A percentile compares a stretch with the other conserved stretches of the same genome.
Conservation (phyloP, 2,797 vertebrate genomes). For the Catamblyrhynchus diadema region DNA sequence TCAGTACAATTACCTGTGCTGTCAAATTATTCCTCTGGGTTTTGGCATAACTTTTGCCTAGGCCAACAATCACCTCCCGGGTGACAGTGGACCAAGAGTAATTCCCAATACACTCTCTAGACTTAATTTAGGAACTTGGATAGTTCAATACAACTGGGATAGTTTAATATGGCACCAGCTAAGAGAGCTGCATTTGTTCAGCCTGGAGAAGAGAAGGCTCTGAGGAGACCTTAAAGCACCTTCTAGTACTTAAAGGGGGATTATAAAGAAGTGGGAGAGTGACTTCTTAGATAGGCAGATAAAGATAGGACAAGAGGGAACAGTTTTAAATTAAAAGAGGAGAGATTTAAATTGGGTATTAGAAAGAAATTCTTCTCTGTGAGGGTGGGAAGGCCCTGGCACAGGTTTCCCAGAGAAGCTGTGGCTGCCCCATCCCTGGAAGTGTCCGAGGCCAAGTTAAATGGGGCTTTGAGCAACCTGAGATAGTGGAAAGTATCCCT, state of each 20-base stretch:
- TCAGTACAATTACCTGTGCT: background rate
- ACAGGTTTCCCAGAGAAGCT: background rate
- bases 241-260: background rate
- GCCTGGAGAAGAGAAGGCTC: background rate
- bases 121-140: background rate
- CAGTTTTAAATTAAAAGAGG: background rate
- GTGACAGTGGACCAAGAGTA: background rate
- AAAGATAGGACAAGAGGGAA: background rate
- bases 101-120: background rate
- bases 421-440: background rate
- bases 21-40: background rate
- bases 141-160: background rate
- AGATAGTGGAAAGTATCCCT: background rate
- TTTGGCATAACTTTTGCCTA: background rate
- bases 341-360: background rate
- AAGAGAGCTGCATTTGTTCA: background rate
- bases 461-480: accelerated
- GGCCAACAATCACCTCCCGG: background rate
- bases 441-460: background rate
- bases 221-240: background rate
- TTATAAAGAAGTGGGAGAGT: background rate
- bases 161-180: background rate
- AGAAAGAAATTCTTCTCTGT: background rate
- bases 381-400: accelerated
- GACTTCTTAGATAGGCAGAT: background rate